A percentile compares a stretch with the other conserved stretches of the same genome.
Conservation (phyloP, 2,888 invertebrate species). For the Drosophila planitibia region DNA sequence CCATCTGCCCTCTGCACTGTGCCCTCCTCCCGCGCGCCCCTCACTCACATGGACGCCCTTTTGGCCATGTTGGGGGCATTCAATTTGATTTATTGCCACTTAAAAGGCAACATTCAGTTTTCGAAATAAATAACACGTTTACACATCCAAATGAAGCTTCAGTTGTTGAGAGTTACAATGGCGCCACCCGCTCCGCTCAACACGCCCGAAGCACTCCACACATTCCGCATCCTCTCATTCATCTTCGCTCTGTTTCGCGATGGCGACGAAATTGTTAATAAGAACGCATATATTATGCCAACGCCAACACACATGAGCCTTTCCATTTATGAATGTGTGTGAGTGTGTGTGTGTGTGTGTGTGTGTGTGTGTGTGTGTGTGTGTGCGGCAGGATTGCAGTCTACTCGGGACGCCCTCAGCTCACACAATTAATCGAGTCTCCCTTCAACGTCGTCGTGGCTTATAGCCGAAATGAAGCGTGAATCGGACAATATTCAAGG, state of each 20-base stretch:
- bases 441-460: slow-evolving; percentile 36
- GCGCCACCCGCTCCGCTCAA: not conserved
- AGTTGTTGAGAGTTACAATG: slow-evolving; percentile 62
- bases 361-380: not conserved
- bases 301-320: slow-evolving; percentile 49
- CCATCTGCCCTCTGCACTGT: not conserved
- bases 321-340: not conserved
- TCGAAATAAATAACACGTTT: slow-evolving; percentile 81
- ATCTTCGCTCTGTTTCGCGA: slow-evolving; percentile 33
- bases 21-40: not conserved
- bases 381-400: slow-evolving; percentile 4
- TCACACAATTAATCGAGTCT: slow-evolving; percentile 65
- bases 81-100: slow-evolving; percentile 81
- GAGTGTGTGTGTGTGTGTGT: not conserved
- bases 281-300: slow-evolving; percentile 79
- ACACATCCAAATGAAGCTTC: slow-evolving; percentile 80
- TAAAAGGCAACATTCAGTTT: slow-evolving; percentile 81
- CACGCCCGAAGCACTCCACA: not conserved
- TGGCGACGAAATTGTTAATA: slow-evolving; percentile 80
- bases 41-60: slow-evolving; percentile 1
- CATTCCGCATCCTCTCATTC: slow-evolving; percentile 14
- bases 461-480: slow-evolving; percentile 33
- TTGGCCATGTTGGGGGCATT: slow-evolving; percentile 46
- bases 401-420: slow-evolving; percentile 6
- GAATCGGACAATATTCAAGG: slow-evolving; percentile 23